phyloP scores from a whole-genome alignment of 2,113 vertebrate species.

The Podarcis muralis region DNA sequence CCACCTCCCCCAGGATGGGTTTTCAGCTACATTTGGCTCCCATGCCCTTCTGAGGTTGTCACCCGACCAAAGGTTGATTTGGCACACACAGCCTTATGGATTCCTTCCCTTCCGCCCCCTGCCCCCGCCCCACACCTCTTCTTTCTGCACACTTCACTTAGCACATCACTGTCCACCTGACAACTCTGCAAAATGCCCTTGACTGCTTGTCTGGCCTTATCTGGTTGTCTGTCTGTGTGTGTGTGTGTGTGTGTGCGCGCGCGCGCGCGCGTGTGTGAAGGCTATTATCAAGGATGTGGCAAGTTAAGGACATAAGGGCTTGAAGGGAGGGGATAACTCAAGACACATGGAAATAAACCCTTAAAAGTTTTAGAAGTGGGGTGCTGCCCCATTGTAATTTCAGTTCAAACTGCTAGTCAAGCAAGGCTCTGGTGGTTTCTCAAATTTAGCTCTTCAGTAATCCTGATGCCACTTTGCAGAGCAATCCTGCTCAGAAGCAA shows the following conservation, averaged over 20 bases:
- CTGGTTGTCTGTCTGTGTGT: not conserved
- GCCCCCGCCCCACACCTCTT: conserved; percentile 36
- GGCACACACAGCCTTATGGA: conserved; percentile 36
- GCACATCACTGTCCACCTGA: conserved; percentile 66
- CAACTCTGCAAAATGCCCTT: conserved; percentile 51
- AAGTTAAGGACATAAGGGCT: conserved; percentile 19
- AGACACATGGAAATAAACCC: not conserved
- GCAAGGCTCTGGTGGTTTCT: not conserved
- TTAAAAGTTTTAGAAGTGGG: fast-evolving
- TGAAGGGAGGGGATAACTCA: not conserved
- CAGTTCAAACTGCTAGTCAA: not conserved
- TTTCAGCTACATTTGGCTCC: conserved; percentile 45
- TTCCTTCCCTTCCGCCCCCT: conserved; percentile 28
- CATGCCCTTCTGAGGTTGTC: conserved; percentile 55
- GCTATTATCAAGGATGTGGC: not conserved
- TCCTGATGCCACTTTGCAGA: not conserved
- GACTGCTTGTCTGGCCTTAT: conserved; percentile 41
- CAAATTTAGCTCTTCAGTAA: not conserved
- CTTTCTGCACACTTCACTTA: conserved; percentile 70
- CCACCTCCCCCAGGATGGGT: not conserved
- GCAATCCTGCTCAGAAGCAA: not conserved
- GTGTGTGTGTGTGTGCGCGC: conserved; percentile 8
- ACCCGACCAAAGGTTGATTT: conserved; percentile 61
- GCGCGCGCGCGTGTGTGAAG: conserved; percentile 7
- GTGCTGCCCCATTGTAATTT: not conserved